Base-by-base conservation (phyloP, 35 echinoderm and acorn worm genomes). In the Lytechinus variegatus region DNA sequence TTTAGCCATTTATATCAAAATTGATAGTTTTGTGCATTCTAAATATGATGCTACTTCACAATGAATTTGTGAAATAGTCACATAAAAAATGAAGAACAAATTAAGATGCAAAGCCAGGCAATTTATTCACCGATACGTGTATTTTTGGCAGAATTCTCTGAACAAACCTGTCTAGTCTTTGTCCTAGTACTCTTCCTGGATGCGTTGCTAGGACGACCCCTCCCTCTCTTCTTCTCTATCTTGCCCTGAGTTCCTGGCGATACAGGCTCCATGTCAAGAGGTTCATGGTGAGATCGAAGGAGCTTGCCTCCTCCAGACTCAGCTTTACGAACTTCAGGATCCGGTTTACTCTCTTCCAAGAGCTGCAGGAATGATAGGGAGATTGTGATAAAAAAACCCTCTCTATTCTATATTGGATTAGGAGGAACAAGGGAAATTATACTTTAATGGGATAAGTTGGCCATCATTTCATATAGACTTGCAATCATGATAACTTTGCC, bases 221-320 rank as follows among this genome's bases (percentile, higher is more conserved):
- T 93, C 52, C 92, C 92, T 57, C 92, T 54, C 55, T 93, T 93
- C 54, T 93, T 93, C 92, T 93, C 92, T 27, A 16, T 27, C 54
- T 93, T 93, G 54, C 29, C 10, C 29, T 11, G 92, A 27, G 53
- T 24, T 33, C 53, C 53, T 11, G 92, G 92, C 5, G 92, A 93
- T 3, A 27, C 92, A 21, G 92, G 92, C 52, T 93, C 92, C 13
- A 93, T 28, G 92, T 93, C 92, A 5, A 57, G 8, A 19, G 92
- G 54, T 57, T 93, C 92, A 54, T 93, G 52, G 53, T 33, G 54
- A 11, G 92, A 28, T 14, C 88, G 88, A 12, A 93, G 92, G 53
- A 93, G 54, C 92, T 93, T 93, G n/a, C 92, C 92, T 10, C 92
- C 92, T 55, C 53, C 92, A 10, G 92, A 57, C 92, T 93, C 92